Evolutionary conservation across 1,140 invertebrate species (phyloP).

Genomic region (Meloidogyne chitwoodi): DNA sequence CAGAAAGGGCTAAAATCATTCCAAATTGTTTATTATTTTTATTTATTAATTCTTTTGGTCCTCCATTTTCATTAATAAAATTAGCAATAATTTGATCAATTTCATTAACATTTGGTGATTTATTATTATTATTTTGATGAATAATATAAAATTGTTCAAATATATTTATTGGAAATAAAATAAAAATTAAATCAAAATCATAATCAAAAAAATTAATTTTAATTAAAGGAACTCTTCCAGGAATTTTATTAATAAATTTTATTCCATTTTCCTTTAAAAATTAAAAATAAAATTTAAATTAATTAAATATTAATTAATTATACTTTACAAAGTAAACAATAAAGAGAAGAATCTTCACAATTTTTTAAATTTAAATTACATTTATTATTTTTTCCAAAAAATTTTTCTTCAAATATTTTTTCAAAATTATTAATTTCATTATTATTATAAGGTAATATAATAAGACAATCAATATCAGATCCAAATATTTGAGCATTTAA

Average conservation of each 20-base stretch:
- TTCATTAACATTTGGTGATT: not conserved
- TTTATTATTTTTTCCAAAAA: not conserved
- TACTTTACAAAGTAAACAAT: not conserved
- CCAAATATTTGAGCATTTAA: not conserved
- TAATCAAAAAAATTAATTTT: not conserved
- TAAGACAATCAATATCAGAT: slow-evolving; percentile 10
- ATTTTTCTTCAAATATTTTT: not conserved
- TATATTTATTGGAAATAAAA: not conserved
- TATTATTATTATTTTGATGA: not conserved
- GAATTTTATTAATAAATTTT: not conserved
- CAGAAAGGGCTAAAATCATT: not conserved
- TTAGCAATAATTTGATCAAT: not conserved
- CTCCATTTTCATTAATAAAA: not conserved
- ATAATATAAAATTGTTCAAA: not conserved
- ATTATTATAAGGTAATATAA: not conserved
- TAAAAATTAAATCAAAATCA: not conserved
- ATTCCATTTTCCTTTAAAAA: not conserved
- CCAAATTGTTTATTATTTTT: not conserved
- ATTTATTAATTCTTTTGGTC: not conserved
- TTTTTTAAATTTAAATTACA: not conserved
- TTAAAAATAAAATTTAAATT: not conserved
- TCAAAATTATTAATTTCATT: not conserved
- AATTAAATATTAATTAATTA: no score
- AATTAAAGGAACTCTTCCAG: not conserved
- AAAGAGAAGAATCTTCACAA: not conserved